Evolutionary conservation across 2,113 vertebrate species (phyloP).

Genomic region (Xiphophorus couchianus): DNA sequence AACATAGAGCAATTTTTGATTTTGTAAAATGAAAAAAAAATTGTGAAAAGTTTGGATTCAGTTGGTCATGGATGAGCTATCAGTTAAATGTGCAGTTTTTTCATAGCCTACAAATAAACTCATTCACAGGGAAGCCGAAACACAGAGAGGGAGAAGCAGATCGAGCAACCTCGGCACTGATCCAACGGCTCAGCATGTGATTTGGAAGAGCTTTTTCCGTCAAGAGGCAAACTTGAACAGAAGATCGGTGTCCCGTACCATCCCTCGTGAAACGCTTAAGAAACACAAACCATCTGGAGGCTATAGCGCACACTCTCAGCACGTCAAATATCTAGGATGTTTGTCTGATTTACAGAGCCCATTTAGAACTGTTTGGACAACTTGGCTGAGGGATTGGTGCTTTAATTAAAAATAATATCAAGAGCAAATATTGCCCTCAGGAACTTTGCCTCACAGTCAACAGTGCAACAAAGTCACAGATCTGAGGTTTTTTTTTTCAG

Average conservation of each 20-base stretch:
- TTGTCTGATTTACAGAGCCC: constrained; percentile 80
- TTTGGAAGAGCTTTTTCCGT: constrained; percentile 58
- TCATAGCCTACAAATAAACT: constrained; percentile 41
- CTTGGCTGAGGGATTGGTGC: constrained; percentile 75
- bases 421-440: constrained; percentile 72
- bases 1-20: neutral
- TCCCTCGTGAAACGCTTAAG: constrained; percentile 67
- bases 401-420: constrained; percentile 87
- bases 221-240: constrained; percentile 69
- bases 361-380: constrained; percentile 82
- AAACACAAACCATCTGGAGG: constrained; percentile 82
- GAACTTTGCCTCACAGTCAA: constrained; percentile 71
- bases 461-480: constrained; percentile 72
- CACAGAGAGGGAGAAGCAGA: constrained; percentile 11
- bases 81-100: constrained; percentile 17
- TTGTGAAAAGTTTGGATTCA: neutral
- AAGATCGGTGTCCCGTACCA: constrained; percentile 71
- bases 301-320: constrained; percentile 60
- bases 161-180: constrained; percentile 49
- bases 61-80: neutral
- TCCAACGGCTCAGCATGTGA: constrained; percentile 61
- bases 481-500: constrained; percentile 38
- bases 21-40: neutral
- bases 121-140: constrained; percentile 35
- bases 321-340: constrained; percentile 79